Evolutionary conservation across 2,797 vertebrate genomes (phyloP), one percentile per base, ranked within the genome.

Genomic region (Okamejei kenojei): DNA sequence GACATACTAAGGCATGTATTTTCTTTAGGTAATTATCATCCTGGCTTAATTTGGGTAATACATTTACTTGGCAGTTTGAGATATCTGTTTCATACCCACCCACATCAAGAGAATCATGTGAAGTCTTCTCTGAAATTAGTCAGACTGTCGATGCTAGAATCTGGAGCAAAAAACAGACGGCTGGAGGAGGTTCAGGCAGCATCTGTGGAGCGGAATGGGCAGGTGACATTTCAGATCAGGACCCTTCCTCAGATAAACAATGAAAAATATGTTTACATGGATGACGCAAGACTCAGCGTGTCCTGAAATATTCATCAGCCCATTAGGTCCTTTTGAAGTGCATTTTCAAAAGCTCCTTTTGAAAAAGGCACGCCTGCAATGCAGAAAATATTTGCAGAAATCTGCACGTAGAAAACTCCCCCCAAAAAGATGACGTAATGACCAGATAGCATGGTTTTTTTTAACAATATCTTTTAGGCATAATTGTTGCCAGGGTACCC

Each of bases 11-110:
- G 65, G 65, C 63, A 35, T 35, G n/a, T 11, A 68, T 68, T 65
- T 88, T n/a, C 63, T 88, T 88, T 88, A n/a, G 61, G 15, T 68
- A n/a, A n/a, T 68, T 88, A 84, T 84, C 61, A 61, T n/a, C 45
- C 3, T 29, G 21, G 63, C 19, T 68, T 88, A 68, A 88, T 88
- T 88, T 21, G 15, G 61, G 68, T 7, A 68, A 63, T 88, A 21
- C 35, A 32, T 63, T 88, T 35, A 35, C 15, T 88, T 63, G 21
- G 65, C 84, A 35, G 11, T 23, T 88, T 35, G 17, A 68, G n/a
- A 7, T 35, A 65, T 78, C 32, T 6, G 77, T 35, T 78, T 78
- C n/a, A 78, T 15, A 21, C n/a, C 77, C 77, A 15, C 77, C 77
- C 77, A 78, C 32, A 35, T 35, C 77, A 35, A 77, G 13, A 35